phyloP scores from a whole-genome alignment of 2,113 vertebrate species.

The Apaloderma vittatum region DNA sequence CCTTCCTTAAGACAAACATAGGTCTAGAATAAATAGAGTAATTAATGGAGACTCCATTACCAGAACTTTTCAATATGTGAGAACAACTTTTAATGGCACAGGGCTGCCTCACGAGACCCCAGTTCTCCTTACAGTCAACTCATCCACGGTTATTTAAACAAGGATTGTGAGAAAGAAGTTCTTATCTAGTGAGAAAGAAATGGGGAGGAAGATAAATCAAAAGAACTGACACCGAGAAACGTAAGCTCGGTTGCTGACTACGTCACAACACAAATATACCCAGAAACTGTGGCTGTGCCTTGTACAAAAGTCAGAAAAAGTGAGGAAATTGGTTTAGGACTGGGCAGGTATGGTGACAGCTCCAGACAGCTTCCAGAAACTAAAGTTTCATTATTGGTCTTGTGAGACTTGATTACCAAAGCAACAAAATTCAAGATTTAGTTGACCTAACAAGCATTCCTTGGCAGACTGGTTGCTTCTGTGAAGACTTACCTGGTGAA shows the following conservation, averaged over 20 bases:
- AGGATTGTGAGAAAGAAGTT: background rate
- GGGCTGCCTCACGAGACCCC: background rate
- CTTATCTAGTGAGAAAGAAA: background rate
- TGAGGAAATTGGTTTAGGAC: background rate
- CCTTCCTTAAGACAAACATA: background rate
- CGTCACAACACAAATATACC: background rate
- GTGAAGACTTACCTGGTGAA: fast-evolving
- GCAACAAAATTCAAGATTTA: background rate
- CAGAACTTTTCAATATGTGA: background rate
- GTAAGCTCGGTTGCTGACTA: background rate
- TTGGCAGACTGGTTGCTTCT: fast-evolving
- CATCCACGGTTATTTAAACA: background rate
- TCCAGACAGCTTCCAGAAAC: background rate
- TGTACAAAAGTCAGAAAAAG: background rate
- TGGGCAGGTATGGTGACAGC: background rate
- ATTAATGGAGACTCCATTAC: background rate
- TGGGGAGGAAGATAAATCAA: background rate
- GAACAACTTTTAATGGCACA: background rate
- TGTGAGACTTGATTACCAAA: background rate
- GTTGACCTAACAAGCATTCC: background rate
- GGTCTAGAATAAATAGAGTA: background rate
- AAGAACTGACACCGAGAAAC: background rate
- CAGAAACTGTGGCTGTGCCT: background rate
- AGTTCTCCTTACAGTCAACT: background rate
- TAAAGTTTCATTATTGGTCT: background rate